Conservation (phyloP, 2,888 invertebrate species). For the Callosobruchus maculatus region DNA sequence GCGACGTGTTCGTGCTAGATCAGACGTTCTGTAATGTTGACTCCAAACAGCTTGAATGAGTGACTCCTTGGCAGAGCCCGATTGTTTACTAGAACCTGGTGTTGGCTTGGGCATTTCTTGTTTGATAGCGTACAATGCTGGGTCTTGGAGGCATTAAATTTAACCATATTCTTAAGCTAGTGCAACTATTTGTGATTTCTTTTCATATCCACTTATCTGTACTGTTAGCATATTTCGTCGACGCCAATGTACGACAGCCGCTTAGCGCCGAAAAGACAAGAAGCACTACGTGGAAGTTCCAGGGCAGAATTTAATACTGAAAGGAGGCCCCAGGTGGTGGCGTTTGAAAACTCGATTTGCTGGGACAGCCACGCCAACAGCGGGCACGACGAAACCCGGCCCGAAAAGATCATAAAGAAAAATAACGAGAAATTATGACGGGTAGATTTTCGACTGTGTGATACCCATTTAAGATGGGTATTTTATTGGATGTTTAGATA, state of each 20-base stretch:
- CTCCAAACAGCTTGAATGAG: too few relatives aligned
- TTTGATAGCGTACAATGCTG: too few relatives aligned
- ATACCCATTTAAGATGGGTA: slow-evolving; percentile 27
- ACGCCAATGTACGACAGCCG: not conserved
- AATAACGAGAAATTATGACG: slow-evolving; percentile 26
- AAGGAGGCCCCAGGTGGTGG: not conserved
- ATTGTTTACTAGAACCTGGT: too few relatives aligned
- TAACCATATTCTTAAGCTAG: too few relatives aligned
- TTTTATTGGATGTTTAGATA: slow-evolving; percentile 44
- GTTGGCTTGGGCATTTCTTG: too few relatives aligned
- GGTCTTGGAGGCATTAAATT: too few relatives aligned
- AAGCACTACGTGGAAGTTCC: not conserved
- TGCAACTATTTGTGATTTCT: too few relatives aligned
- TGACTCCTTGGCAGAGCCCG: too few relatives aligned
- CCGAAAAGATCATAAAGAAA: slow-evolving; percentile 20
- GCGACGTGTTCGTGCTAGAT: too few relatives aligned
- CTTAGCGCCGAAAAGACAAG: not conserved
- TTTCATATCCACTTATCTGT: too few relatives aligned
- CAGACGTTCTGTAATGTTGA: too few relatives aligned
- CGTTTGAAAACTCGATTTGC: not conserved
- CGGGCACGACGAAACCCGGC: not conserved
- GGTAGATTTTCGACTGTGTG: slow-evolving; percentile 15
- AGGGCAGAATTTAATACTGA: not conserved
- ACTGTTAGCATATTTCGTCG: too few relatives aligned
- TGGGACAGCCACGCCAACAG: not conserved